Percentiles rank a stretch among this genome's conserved stretches.
Evolutionary conservation across 2,888 invertebrate species (phyloP).

Genomic region (Seladonia tumulorum): DNA sequence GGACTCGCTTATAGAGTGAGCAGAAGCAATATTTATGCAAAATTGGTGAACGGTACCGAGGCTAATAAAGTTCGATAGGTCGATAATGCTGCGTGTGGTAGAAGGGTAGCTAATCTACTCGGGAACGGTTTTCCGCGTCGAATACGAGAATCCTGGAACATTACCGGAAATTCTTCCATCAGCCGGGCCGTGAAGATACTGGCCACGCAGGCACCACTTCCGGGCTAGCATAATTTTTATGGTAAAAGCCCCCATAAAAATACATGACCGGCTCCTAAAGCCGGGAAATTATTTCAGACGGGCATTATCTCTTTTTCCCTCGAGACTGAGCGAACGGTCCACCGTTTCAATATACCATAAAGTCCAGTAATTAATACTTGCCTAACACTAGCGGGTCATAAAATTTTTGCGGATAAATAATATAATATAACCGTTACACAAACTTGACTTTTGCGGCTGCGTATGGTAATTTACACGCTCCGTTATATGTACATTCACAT

Average conservation of each 20-base stretch:
- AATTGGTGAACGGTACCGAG: not conserved
- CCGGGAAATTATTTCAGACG: conserved; percentile 11
- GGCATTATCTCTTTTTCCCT: not conserved
- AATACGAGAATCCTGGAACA: conserved; percentile 14
- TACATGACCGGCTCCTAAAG: not conserved
- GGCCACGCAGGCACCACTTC: not conserved
- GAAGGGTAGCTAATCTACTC: not conserved
- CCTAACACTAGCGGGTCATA: not conserved
- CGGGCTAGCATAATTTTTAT: conserved; percentile 1
- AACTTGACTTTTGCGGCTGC: no score
- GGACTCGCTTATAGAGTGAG: no score
- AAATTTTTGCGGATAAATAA: no score
- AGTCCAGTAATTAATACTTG: not conserved
- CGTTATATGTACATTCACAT: no score
- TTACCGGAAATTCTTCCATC: conserved; percentile 12
- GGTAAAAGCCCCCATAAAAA: not conserved
- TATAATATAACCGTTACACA: no score
- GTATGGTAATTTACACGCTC: no score
- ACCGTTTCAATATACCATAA: not conserved
- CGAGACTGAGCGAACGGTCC: not conserved
- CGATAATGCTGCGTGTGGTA: not conserved
- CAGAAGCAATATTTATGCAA: not conserved
- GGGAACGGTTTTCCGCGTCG: not conserved
- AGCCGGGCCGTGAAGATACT: not conserved
- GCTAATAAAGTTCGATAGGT: not conserved